Conservation (phyloP, 2,113 vertebrate genomes). For the Microcebus ravelobensis region DNA sequence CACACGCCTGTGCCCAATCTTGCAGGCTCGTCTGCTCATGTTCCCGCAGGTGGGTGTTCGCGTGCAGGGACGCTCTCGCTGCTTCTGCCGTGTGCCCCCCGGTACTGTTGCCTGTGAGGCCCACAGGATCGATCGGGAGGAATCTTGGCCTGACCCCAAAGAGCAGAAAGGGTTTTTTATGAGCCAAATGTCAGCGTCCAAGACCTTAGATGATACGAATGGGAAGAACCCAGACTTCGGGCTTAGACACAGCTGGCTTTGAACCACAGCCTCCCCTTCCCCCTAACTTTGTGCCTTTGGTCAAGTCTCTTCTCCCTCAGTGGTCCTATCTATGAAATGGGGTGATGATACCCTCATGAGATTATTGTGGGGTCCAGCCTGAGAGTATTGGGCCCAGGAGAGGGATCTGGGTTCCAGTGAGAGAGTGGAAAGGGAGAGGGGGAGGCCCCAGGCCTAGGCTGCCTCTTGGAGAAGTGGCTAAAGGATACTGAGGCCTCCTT, state of each 20-base stretch:
- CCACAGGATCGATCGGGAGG: background rate
- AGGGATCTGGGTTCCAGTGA: background rate
- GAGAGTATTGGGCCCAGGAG: background rate
- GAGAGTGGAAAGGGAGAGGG: background rate
- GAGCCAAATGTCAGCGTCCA: background rate
- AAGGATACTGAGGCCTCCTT: background rate
- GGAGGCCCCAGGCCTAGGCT: background rate
- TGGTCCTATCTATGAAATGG: background rate
- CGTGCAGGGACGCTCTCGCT: background rate
- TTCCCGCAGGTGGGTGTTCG: background rate
- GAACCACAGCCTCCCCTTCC: background rate
- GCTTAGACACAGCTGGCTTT: background rate
- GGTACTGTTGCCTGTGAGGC: background rate
- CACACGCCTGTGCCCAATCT: background rate
- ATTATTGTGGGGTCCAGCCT: background rate
- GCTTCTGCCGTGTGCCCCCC: background rate
- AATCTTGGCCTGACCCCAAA: background rate
- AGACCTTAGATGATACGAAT: background rate
- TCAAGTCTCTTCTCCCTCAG: background rate
- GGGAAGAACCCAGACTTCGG: background rate
- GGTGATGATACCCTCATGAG: background rate
- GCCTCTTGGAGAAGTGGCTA: background rate
- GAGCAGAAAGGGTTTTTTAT: slow-evolving; percentile 24
- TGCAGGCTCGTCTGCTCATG: background rate
- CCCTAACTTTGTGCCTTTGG: background rate